phyloP scores from a whole-genome alignment of 64 coral and sea anemone genomes.

The Actinia equina region DNA sequence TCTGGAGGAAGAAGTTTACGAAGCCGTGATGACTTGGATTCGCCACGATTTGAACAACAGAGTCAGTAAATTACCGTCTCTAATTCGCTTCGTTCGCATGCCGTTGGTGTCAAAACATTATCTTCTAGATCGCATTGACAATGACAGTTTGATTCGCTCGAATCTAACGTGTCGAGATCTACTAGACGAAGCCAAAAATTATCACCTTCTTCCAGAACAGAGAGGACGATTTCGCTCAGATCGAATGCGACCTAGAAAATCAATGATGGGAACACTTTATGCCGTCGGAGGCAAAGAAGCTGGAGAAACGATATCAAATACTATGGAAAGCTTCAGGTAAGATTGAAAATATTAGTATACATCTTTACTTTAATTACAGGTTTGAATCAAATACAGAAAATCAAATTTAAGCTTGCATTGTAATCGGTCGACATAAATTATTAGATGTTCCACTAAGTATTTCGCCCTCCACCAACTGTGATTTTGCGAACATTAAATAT shows the following conservation, averaged over 20 bases:
- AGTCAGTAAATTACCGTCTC: constrained; percentile 50
- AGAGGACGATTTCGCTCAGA: constrained; percentile 71
- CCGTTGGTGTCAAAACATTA: constrained; percentile 94
- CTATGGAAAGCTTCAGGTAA: constrained; percentile 90
- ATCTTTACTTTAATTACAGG: too few relatives aligned
- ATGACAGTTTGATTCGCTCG: constrained; percentile 80
- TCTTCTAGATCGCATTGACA: constrained; percentile 75
- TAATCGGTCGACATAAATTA: too few relatives aligned
- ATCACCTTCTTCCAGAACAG: constrained; percentile 89
- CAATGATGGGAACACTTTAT: constrained; percentile 89
- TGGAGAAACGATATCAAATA: constrained; percentile 95
- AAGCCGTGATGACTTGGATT: constrained; percentile 95
- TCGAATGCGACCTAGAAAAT: constrained; percentile 92
- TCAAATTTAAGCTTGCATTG: too few relatives aligned
- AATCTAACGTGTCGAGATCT: constrained; percentile 92
- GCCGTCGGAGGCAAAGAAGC: constrained; percentile 97
- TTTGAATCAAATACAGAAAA: neutral
- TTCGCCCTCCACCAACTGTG: too few relatives aligned
- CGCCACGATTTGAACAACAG: constrained; percentile 81
- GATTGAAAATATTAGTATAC: neutral
- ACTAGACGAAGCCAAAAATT: constrained; percentile 96
- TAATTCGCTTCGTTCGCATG: constrained; percentile 85
- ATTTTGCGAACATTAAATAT: too few relatives aligned
- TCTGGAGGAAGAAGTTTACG: constrained; percentile 88
- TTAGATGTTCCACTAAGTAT: too few relatives aligned